Evolutionary conservation across 2,797 vertebrate species (phyloP).

Genomic region (Oreonectes daqikongensis): DNA sequence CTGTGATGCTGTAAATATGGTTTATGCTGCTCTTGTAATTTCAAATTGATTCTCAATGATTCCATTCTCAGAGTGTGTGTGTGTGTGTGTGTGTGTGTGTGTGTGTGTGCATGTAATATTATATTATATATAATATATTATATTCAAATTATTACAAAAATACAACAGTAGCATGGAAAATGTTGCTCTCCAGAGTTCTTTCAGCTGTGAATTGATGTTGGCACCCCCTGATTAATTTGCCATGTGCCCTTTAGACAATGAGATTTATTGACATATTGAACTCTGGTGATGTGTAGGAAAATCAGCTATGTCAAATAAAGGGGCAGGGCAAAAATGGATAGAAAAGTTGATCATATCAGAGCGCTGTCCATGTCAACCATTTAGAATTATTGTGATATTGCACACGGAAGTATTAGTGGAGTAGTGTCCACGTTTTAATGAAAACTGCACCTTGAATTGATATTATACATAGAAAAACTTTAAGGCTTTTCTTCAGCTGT

Average conservation of each 20-base stretch:
- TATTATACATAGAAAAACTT: background rate
- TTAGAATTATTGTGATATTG: constrained; percentile 22
- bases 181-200: background rate
- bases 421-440: background rate
- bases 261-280: constrained; percentile 65
- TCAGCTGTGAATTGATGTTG: constrained; percentile 29
- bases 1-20: constrained; percentile 47
- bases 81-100: too few species aligned
- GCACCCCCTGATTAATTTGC: constrained; percentile 34
- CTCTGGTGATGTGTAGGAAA: constrained; percentile 46
- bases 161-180: background rate
- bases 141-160: background rate
- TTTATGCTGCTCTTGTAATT: constrained; percentile 65
- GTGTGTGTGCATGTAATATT: too few species aligned
- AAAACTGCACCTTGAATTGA: background rate
- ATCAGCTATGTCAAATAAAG: constrained; percentile 51
- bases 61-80: constrained; percentile 57
- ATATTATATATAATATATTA: too few species aligned
- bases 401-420: background rate
- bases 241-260: constrained; percentile 33
- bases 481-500: background rate
- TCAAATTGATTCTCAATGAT: constrained; percentile 69
- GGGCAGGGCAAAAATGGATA: constrained; percentile 51
- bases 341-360: constrained; percentile 54
- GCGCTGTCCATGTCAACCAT: constrained; percentile 47